Percentiles rank a stretch among this genome's conserved stretches.
These are phyloP conservation scores for Carlito syrichta DNA, from an alignment of 2,113 vertebrate genomes.

Conservation along the genomic window DNA sequence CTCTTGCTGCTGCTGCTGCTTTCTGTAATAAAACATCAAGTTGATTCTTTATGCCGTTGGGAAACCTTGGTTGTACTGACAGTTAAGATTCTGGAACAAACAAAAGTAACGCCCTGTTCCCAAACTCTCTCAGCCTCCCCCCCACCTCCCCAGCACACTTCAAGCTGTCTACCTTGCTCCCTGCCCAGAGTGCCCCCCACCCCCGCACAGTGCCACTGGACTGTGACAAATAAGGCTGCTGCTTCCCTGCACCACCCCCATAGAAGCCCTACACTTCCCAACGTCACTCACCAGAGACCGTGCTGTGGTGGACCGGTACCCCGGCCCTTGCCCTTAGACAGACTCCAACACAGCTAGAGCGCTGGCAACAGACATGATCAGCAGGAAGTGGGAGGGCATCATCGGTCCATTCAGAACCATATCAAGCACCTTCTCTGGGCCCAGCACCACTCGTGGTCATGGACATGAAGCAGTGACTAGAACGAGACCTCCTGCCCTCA, in stretches of 20 bases:
- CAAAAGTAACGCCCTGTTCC: background rate
- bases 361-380: background rate
- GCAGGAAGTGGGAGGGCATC: background rate
- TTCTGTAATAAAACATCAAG: background rate
- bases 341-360: background rate
- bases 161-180: background rate
- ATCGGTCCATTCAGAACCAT: background rate
- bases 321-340: background rate
- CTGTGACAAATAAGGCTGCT: no score
- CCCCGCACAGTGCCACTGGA: no score
- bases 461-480: background rate
- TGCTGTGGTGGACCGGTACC: background rate
- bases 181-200: no score
- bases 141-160: background rate
- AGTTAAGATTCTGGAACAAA: slow-evolving; percentile 32
- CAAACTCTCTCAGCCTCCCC: background rate
- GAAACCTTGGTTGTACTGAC: slow-evolving; percentile 4
- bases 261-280: background rate
- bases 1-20: background rate
- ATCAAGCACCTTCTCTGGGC: background rate
- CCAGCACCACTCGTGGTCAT: background rate
- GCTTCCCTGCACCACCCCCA: no score
- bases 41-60: background rate
- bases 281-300: slow-evolving; percentile 28
- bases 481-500: background rate